Base-by-base conservation (phyloP, 2,888 invertebrate genomes). In the Hypena proboscidalis region DNA sequence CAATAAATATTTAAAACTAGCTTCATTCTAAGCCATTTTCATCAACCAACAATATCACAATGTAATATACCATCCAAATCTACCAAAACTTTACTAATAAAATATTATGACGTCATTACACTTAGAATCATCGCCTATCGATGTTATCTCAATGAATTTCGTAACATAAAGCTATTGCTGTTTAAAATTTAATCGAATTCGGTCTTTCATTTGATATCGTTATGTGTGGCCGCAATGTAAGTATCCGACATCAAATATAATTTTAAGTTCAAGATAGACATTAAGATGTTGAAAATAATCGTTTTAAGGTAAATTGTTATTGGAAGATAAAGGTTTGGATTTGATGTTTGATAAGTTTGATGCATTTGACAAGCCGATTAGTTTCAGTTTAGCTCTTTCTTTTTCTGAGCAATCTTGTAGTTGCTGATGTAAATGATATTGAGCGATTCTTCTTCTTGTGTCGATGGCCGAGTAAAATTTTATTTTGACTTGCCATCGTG, bases 91-190 rank as follows among this genome's bases (percentile, higher is more conserved):
- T 38, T 36, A 8, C 7, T 25, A 50, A 54, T 61, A 49, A 61
- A 66, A 62, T 57, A 45, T 57, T 39, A 67, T 39, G 54, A 50
- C 19, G 41, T 39, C 48, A 58, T 63, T 57, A 62, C 19, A 50
- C 17, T 43, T 37, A 26, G 13, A 48, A 35, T 42, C 39, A 52
- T 52, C 25, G 44, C 14, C 36, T 29, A 44, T 41, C 25, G 34
- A 58, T 47, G 48, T 41, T 55, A 60, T 57, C 54, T 58, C 33
- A 65, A 67, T 58, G 47, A 49, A 53, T 50, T 58, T 59, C 25
- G 42, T 53, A 52, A 61, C 39, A 37, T 33, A 35, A 43, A 20
- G n/a, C 11, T 42, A 36, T 39, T 14, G 44, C 25, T 49, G 44
- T 52, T 58, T 57, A 37, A 47, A 49, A 45, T 56, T 52, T 58